Conservation (phyloP, 2,113 vertebrate genomes). For the Pollachius pollachius region DNA sequence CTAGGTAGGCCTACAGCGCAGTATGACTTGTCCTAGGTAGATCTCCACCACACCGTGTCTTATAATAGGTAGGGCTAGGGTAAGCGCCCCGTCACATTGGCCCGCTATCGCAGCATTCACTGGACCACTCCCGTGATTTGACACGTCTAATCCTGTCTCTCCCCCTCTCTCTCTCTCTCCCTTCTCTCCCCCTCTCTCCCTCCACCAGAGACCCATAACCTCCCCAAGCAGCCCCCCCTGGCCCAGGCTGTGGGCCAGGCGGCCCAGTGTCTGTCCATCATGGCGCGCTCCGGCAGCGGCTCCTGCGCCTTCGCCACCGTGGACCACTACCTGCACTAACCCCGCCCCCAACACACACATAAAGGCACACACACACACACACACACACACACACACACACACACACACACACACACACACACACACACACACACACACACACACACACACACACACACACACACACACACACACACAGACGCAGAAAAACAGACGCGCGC, state of each 20-base stretch:
- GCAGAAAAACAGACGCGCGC: background rate
- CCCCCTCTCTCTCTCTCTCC: too few species aligned
- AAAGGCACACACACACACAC: slow-evolving; percentile 16
- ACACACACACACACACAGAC: background rate
- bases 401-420: slow-evolving; percentile 4
- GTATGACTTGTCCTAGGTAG: too few species aligned
- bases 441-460: background rate
- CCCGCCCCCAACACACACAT: background rate
- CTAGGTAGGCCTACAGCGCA: too few species aligned
- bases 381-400: slow-evolving; percentile 8
- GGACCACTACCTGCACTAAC: slow-evolving; percentile 97
- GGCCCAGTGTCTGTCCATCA: slow-evolving; percentile 93
- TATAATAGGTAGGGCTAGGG: too few species aligned
- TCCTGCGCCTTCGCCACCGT: slow-evolving; percentile 97
- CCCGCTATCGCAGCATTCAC: too few species aligned
- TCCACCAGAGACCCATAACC: slow-evolving; percentile 89
- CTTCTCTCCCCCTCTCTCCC: background rate
- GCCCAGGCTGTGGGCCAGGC: slow-evolving; percentile 95
- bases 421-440: background rate
- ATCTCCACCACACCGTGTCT: background rate
- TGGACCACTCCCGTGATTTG: too few species aligned
- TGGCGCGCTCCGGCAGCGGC: slow-evolving; percentile 93
- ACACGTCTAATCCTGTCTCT: too few species aligned
- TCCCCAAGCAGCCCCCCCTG: slow-evolving; percentile 98
- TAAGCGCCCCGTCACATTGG: too few species aligned